Conservation (phyloP, 2,888 invertebrate genomes). For the Caenorhabditis japonica region DNA sequence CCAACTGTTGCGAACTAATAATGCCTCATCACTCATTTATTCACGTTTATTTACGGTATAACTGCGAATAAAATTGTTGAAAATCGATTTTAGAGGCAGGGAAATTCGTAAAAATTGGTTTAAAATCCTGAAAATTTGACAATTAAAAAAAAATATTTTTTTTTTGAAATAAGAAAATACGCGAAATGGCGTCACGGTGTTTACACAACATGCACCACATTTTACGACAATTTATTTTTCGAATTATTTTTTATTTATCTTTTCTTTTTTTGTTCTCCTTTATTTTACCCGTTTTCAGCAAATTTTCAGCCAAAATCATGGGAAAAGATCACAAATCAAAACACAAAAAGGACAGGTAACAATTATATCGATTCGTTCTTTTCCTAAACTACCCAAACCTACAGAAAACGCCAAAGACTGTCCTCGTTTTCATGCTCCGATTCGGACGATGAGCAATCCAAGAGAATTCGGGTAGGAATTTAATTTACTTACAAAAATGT, state of each 20-base stretch:
- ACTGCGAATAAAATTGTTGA: no score
- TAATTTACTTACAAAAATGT: slow-evolving; percentile 1
- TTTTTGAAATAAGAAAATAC: no score
- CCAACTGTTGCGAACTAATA: no score
- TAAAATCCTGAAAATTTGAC: no score
- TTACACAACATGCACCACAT: neutral
- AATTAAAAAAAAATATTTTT: no score
- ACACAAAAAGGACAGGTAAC: slow-evolving; percentile 30
- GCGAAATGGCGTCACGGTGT: slow-evolving; percentile 8
- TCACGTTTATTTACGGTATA: no score
- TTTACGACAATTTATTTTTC: neutral
- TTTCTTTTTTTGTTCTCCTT: neutral
- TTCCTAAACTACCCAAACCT: neutral
- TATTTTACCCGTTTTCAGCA: neutral
- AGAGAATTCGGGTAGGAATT: slow-evolving; percentile 18
- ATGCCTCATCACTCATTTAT: no score
- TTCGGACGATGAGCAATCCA: slow-evolving; percentile 23
- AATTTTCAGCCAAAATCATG: slow-evolving; percentile 18
- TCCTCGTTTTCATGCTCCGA: slow-evolving; percentile 7
- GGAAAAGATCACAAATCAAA: slow-evolving; percentile 47
- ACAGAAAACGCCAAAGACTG: slow-evolving; percentile 33
- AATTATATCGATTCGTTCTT: neutral
- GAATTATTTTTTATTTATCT: slow-evolving; percentile 2
- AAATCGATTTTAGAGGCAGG: no score
- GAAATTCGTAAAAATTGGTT: no score